Evolutionary conservation across 2,888 invertebrate species (phyloP), one percentile per base, ranked within the genome.

Genomic region (Epistrophe grossulariae): DNA sequence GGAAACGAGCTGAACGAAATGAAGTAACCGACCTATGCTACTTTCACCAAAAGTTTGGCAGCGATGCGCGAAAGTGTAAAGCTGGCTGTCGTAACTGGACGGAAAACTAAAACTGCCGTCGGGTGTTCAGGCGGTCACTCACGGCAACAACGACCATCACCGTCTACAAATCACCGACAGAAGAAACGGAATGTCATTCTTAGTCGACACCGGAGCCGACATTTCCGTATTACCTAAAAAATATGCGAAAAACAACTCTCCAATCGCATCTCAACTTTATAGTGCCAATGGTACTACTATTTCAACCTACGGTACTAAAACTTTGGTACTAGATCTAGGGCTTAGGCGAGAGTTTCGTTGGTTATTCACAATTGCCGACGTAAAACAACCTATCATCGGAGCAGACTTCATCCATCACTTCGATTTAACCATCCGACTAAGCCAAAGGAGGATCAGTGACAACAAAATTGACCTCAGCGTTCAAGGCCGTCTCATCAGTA

Each of bases 201-300:
- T 78, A 7, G 59, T 79, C 35, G 78, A 78, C 73, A 74, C 24
- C 24, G 24, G 24, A 24, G 24, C 24, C 24, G 24, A 24, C 24
- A 24, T 24, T 24, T 24, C 24, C 68, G 4, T 78, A 40, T 35
- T 35, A 13, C 38, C 66, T 28, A 68, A 19, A 10, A 19, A 52
- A 11, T 52, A 19, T 28, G 9, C 19, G 19, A 45, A n/a, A 4
- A 64, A 64, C 4, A 24, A 45, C 70, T 24, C 9, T 8, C 64
- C 31, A 8, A 17, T 15, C 24, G 10, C 59, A 17, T 31, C 38
- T 24, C 24, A 64, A n/a, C 43, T 62, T 50, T 80, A 48, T n/a
- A 50, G 48, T 1, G 79, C 79, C 5, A 79, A 79, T 28, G 79
- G 72, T 45, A 31, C 48, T 71, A n/a, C 31, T 79, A 55, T 62